Evolutionary conservation across 2,888 invertebrate genomes (phyloP).

Genomic region (Lapara coniferarum): DNA sequence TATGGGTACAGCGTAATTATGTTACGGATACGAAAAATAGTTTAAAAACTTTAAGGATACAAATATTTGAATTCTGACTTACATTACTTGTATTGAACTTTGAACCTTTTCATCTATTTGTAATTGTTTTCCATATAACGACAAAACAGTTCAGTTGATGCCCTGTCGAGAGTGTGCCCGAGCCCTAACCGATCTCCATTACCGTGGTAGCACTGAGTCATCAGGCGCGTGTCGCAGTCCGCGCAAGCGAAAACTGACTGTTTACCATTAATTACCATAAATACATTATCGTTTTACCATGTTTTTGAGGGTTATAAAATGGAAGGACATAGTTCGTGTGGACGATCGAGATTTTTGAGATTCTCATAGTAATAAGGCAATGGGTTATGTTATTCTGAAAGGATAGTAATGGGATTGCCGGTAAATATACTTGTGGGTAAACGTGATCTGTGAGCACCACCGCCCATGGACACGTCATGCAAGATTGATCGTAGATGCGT

Average conservation of each 20-base stretch:
- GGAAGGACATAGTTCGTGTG: neutral
- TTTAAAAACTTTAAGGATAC: too few species aligned
- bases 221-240: neutral
- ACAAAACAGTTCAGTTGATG: neutral
- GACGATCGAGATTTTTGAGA: neutral
- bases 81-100: neutral
- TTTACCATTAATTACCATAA: conserved; percentile 17
- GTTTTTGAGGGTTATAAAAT: neutral
- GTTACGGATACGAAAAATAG: too few species aligned
- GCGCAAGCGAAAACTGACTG: conserved; percentile 21
- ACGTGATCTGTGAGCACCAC: too few species aligned
- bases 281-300: conserved; percentile 16
- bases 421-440: too few species aligned
- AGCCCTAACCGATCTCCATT: neutral
- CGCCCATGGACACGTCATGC: too few species aligned
- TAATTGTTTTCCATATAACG: neutral
- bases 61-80: too few species aligned
- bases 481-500: too few species aligned
- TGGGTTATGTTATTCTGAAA: too few species aligned
- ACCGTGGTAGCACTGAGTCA: conserved; percentile 7
- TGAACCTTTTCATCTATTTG: neutral
- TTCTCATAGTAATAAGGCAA: too few species aligned
- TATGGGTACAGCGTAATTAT: too few species aligned
- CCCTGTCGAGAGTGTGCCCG: neutral
- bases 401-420: too few species aligned